phyloP scores from a whole-genome alignment of 2,888 invertebrate genomes.

The Augiades crinisus region DNA sequence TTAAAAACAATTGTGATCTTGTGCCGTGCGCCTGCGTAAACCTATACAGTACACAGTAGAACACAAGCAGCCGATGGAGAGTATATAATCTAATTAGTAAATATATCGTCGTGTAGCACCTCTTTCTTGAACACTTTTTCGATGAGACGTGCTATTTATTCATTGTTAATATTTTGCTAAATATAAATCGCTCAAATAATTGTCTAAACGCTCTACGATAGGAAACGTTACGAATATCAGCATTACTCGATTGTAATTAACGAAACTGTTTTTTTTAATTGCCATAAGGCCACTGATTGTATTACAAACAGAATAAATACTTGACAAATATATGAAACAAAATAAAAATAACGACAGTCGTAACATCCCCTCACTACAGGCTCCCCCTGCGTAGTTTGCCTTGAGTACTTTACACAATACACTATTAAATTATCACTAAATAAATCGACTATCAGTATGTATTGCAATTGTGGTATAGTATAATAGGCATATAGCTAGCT shows the following conservation, averaged over 20 bases:
- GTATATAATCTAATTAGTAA: slow-evolving; percentile 34
- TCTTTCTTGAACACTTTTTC: slow-evolving; percentile 47
- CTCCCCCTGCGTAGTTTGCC: no score
- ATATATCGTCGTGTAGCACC: slow-evolving; percentile 43
- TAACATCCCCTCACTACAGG: background rate
- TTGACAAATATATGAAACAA: no score
- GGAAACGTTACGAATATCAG: slow-evolving; percentile 1
- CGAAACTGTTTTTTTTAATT: background rate
- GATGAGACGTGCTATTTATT: slow-evolving; percentile 33
- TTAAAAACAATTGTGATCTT: slow-evolving; percentile 19
- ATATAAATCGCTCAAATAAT: slow-evolving; percentile 31
- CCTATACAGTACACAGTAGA: slow-evolving; percentile 13
- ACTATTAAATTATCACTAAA: slow-evolving; percentile 22
- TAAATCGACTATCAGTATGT: slow-evolving; percentile 33
- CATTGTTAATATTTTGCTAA: slow-evolving; percentile 30
- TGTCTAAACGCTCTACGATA: slow-evolving; percentile 10
- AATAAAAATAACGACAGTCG: no score
- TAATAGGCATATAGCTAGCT: slow-evolving; percentile 24
- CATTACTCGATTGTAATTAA: background rate
- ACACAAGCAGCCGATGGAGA: slow-evolving; percentile 31
- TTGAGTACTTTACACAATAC: no score
- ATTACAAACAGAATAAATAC: no score
- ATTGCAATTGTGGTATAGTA: slow-evolving; percentile 24
- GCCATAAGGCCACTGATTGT: no score
- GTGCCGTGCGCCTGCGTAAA: background rate